phyloP scores from a whole-genome alignment of 2,113 vertebrate genomes.

The Merops nubicus region DNA sequence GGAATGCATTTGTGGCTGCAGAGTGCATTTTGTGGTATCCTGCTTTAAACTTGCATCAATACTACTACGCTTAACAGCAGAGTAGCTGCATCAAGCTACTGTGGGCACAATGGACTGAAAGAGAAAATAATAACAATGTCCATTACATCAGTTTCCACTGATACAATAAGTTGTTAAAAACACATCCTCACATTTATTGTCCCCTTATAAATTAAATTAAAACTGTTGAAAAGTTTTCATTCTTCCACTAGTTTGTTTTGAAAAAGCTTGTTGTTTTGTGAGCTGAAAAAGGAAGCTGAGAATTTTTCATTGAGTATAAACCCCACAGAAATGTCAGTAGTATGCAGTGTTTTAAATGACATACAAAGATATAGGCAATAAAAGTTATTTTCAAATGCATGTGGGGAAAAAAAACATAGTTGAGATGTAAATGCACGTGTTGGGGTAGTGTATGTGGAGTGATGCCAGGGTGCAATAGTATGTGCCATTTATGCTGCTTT shows the following conservation, averaged over 20 bases:
- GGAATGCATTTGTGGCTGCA: conserved; percentile 22
- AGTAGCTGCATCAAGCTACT: not conserved
- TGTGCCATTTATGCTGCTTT: not conserved
- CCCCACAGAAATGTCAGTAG: not conserved
- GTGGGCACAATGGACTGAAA: not conserved
- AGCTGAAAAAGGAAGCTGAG: not conserved
- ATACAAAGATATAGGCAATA: not conserved
- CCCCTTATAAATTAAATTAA: not conserved
- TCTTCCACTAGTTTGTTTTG: not conserved
- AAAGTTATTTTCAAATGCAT: not conserved
- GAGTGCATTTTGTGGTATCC: not conserved
- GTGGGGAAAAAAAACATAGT: not conserved
- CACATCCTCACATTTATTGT: not conserved
- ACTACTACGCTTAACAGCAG: not conserved
- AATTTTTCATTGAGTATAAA: not conserved
- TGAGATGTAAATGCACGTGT: not conserved
- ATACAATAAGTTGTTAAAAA: not conserved
- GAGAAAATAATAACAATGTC: not conserved
- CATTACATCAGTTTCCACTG: not conserved
- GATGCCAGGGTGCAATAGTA: not conserved
- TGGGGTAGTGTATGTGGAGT: not conserved
- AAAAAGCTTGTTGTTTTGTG: not conserved
- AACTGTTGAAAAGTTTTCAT: not conserved
- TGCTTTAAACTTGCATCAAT: not conserved
- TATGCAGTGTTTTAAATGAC: not conserved